These are phyloP conservation scores for Coelopa pilipes DNA, from an alignment of 2,888 invertebrate species.

Conservation along the genomic window DNA sequence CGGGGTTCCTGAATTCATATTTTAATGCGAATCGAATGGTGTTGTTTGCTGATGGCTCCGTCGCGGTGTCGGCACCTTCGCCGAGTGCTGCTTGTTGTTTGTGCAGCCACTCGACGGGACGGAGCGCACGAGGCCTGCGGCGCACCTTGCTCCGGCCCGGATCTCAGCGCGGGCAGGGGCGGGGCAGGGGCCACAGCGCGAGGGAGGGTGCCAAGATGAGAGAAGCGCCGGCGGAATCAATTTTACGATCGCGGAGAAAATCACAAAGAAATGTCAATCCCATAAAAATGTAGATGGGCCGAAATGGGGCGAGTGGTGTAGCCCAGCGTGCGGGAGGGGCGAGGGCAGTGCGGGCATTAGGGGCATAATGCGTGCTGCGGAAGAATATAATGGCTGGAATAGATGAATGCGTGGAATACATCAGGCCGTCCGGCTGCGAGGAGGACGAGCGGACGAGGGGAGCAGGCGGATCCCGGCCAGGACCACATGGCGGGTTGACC, in stretches of 20 bases:
- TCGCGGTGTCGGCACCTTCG: too few relatives aligned
- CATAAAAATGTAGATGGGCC: constrained; percentile 5
- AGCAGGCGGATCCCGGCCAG: too few relatives aligned
- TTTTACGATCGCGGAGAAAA: constrained; percentile 18
- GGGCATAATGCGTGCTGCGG: too few relatives aligned
- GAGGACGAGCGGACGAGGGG: too few relatives aligned
- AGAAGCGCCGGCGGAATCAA: constrained; percentile 17
- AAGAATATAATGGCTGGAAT: too few relatives aligned
- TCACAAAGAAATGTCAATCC: constrained; percentile 21
- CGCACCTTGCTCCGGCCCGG: constrained; percentile 14
- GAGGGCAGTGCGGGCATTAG: too few relatives aligned
- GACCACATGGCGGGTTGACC: too few relatives aligned
- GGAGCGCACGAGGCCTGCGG: not conserved
- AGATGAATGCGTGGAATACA: too few relatives aligned
- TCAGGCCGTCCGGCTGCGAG: too few relatives aligned
- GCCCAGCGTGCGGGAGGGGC: too few relatives aligned
- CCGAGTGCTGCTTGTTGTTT: not conserved
- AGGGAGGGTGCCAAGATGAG: not conserved
- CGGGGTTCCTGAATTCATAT: not conserved
- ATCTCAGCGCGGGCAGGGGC: not conserved
- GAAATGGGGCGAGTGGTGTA: too few relatives aligned
- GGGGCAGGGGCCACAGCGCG: not conserved
- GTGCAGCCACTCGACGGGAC: too few relatives aligned
- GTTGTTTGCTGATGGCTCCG: not conserved
- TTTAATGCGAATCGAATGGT: constrained; percentile 21